phyloP scores from a whole-genome alignment of 2,888 invertebrate species.

The Notodonta ziczac region DNA sequence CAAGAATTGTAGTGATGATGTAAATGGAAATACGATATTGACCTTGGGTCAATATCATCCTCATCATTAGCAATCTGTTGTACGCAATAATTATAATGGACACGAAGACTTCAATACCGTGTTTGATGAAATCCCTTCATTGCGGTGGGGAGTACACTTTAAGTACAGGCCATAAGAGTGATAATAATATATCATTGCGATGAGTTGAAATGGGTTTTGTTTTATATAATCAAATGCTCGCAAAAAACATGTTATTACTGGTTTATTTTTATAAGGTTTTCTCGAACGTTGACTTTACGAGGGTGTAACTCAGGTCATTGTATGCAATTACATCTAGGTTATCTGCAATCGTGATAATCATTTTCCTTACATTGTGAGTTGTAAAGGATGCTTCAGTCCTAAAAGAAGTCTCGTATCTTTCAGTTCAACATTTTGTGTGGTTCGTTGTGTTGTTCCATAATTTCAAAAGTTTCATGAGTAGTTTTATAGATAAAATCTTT shows the following conservation, averaged over 20 bases:
- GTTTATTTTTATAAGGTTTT: neutral
- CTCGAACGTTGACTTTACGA: neutral
- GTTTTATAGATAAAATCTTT: neutral
- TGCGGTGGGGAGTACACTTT: neutral
- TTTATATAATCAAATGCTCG: neutral
- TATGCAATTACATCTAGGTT: conserved; percentile 1
- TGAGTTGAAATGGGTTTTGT: neutral
- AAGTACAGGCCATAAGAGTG: neutral
- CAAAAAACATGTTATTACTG: conserved; percentile 13
- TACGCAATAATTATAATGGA: conserved; percentile 16
- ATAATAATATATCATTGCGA: neutral
- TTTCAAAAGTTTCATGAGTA: conserved; percentile 5
- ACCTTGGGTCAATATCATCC: conserved; percentile 16
- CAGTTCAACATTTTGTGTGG: conserved; percentile 21
- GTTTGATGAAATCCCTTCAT: neutral
- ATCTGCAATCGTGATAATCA: conserved; percentile 9
- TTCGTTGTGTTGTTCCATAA: conserved; percentile 3
- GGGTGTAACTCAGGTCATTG: conserved; percentile 8
- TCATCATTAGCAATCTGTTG: conserved; percentile 13
- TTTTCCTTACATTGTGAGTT: conserved; percentile 39
- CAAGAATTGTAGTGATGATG: neutral
- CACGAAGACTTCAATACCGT: neutral
- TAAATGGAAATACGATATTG: neutral
- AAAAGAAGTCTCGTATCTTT: conserved; percentile 17
- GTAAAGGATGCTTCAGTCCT: conserved; percentile 23